These are phyloP conservation scores for Chaenocephalus aceratus DNA, from an alignment of 2,113 vertebrate species.

Conservation along the genomic window DNA sequence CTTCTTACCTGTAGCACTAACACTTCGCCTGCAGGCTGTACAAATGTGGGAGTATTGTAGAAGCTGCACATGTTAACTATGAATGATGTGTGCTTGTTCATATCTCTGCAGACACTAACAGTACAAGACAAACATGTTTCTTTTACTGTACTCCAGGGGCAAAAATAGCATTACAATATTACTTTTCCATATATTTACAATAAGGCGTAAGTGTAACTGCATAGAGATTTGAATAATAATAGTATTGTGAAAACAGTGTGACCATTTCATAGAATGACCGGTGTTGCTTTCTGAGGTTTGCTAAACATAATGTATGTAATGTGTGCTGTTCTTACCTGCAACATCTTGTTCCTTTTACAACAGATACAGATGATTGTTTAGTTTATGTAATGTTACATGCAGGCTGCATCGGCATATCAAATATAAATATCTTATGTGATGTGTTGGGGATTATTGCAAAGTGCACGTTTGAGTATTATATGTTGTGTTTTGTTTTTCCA, in stretches of 20 bases:
- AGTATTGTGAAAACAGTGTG: no score
- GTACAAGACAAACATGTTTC: background rate
- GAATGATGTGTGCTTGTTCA: background rate
- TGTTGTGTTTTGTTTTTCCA: no score
- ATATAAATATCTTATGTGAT: no score
- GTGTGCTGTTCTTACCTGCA: background rate
- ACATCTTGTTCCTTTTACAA: background rate
- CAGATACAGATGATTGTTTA: background rate
- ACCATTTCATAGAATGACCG: background rate
- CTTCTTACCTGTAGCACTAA: background rate
- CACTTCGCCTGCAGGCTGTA: background rate
- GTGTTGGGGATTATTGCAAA: no score
- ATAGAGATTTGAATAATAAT: background rate
- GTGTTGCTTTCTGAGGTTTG: constrained; percentile 4
- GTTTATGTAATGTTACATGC: background rate
- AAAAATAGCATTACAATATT: background rate
- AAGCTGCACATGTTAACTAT: background rate
- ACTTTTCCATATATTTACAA: background rate
- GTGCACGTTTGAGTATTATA: no score
- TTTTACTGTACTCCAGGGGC: background rate
- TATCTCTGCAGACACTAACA: background rate
- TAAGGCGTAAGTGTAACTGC: background rate
- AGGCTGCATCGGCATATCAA: no score
- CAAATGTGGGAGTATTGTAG: background rate
- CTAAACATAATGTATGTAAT: background rate